Percentiles rank a stretch among this genome's conserved stretches.
phyloP scores from a whole-genome alignment of 2,888 invertebrate genomes.

The Pseudanteris insignis region DNA sequence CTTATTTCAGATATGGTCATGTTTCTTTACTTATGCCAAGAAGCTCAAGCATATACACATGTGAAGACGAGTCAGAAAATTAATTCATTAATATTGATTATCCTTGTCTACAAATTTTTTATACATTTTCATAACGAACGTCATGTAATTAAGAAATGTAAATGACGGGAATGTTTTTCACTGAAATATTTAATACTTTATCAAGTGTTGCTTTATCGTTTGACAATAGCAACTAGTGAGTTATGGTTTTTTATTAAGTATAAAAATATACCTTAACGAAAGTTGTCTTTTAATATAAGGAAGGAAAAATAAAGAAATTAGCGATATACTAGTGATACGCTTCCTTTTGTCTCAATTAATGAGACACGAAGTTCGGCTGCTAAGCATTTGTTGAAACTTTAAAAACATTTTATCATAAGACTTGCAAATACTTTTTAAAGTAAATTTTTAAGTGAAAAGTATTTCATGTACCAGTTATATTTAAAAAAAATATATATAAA shows the following conservation, averaged over 20 bases:
- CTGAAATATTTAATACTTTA: too few relatives aligned
- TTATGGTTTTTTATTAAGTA: too few relatives aligned
- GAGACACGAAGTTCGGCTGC: not conserved
- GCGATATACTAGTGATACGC: not conserved
- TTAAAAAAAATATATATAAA: too few relatives aligned
- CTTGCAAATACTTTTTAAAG: not conserved
- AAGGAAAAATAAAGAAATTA: too few relatives aligned
- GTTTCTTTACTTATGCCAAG: slow-evolving; percentile 61
- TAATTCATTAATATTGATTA: slow-evolving; percentile 35
- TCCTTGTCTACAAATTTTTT: slow-evolving; percentile 12
- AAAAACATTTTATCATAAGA: not conserved
- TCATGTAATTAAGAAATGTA: too few relatives aligned
- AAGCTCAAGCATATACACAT: slow-evolving; percentile 54
- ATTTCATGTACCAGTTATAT: not conserved
- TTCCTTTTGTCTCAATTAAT: not conserved
- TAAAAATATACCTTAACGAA: too few relatives aligned
- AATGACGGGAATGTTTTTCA: too few relatives aligned
- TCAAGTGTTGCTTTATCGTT: too few relatives aligned
- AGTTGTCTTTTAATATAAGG: not conserved
- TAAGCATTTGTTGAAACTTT: not conserved
- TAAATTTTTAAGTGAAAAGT: not conserved
- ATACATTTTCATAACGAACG: not conserved
- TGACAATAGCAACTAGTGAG: too few relatives aligned
- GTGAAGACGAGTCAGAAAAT: slow-evolving; percentile 59
- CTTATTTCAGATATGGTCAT: slow-evolving; percentile 57